Conservation (phyloP, 2,888 invertebrate species). For the Eilema sororculum region DNA sequence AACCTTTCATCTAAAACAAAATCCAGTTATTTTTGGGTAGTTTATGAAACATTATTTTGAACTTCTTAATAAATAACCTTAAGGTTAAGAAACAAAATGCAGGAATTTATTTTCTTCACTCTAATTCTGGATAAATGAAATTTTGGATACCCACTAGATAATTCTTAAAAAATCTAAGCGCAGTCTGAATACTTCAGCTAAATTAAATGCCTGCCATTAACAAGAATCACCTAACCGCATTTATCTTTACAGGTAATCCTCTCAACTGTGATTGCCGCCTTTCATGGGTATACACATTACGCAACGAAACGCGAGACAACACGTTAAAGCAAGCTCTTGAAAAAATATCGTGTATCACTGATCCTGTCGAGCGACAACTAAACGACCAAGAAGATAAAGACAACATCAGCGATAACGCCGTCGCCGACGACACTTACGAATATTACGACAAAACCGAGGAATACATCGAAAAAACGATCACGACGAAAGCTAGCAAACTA, state of each 20-base stretch:
- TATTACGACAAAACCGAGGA: constrained; percentile 79
- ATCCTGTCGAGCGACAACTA: constrained; percentile 71
- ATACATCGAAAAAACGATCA: constrained; percentile 66
- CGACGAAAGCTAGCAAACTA: constrained; percentile 72
- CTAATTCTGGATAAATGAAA: too few relatives aligned
- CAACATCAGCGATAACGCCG: constrained; percentile 60
- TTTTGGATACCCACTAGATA: too few relatives aligned
- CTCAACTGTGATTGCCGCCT: constrained; percentile 94
- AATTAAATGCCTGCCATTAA: constrained; percentile 15
- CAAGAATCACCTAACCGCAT: constrained; percentile 43
- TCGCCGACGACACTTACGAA: constrained; percentile 76
- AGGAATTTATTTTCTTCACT: too few relatives aligned
- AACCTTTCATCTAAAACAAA: neutral
- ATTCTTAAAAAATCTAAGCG: neutral
- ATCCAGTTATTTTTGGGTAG: neutral
- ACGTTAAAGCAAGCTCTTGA: constrained; percentile 90
- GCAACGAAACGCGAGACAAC: constrained; percentile 91
- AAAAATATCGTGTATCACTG: constrained; percentile 90
- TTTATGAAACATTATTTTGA: neutral
- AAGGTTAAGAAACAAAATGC: too few relatives aligned
- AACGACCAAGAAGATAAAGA: constrained; percentile 67
- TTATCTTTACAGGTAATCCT: constrained; percentile 90
- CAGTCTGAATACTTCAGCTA: neutral
- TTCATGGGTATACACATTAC: constrained; percentile 92
- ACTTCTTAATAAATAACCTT: too few relatives aligned